These are phyloP conservation scores for Hormaphis cornu DNA, from an alignment of 1,140 invertebrate genomes.

Conservation along the genomic window DNA sequence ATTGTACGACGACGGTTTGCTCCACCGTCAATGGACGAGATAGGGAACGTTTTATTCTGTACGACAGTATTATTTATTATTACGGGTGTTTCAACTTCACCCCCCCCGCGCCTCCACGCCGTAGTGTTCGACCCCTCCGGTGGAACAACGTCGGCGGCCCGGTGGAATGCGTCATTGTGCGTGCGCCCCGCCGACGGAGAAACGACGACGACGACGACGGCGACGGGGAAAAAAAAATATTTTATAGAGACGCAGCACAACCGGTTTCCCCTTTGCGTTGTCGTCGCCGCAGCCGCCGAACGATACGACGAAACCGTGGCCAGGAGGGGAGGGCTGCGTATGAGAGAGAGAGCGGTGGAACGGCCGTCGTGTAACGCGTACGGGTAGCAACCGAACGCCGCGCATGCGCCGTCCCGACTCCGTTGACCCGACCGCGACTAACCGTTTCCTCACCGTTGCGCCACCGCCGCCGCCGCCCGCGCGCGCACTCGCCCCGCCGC, in stretches of 20 bases:
- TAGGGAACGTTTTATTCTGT: too few species aligned
- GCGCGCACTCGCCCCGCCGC: neutral
- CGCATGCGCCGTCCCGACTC: neutral
- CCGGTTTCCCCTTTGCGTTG: neutral
- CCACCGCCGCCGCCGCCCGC: neutral
- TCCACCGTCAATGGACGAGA: too few species aligned
- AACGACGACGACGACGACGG: neutral
- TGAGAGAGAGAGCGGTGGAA: too few species aligned
- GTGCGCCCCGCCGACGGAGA: neutral
- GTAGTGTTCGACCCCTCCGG: neutral
- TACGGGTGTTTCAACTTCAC: too few species aligned
- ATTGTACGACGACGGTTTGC: too few species aligned
- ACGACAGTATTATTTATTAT: too few species aligned
- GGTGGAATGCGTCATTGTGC: neutral
- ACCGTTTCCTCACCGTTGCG: neutral
- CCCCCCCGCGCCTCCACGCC: conserved; percentile 6
- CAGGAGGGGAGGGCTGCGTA: too few species aligned
- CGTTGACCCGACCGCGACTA: neutral
- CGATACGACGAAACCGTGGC: too few species aligned
- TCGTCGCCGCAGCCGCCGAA: neutral
- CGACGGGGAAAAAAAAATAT: too few species aligned
- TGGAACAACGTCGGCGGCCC: neutral
- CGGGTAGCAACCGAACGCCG: neutral
- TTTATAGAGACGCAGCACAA: too few species aligned
- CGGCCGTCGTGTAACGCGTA: neutral